A percentile compares a stretch with the other conserved stretches of the same genome.
These are phyloP conservation scores for Pterophyllum scalare DNA, from an alignment of 2,113 vertebrate species.

Conservation along the genomic window DNA sequence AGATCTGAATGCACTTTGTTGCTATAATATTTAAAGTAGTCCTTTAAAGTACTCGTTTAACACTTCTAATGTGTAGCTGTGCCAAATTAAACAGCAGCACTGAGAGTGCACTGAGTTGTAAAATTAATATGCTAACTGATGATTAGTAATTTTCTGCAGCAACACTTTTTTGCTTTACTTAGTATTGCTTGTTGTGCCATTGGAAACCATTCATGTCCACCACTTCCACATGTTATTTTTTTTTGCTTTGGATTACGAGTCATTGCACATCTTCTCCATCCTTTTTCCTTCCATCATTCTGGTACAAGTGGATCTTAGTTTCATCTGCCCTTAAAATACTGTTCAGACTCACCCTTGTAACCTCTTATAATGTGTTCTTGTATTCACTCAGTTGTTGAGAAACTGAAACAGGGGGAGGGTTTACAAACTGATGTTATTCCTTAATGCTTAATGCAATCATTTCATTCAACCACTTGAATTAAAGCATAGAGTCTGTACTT, in stretches of 20 bases:
- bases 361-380: neutral
- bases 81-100: neutral
- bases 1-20: neutral
- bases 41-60: too few species aligned
- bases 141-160: neutral
- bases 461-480: neutral
- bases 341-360: neutral
- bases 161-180: neutral
- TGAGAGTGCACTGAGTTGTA: neutral
- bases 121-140: neutral
- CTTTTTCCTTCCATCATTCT: neutral
- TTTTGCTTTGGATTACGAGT: neutral
- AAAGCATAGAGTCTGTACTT: neutral
- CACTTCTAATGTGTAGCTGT: neutral
- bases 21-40: neutral
- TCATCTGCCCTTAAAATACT: neutral
- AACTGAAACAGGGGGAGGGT: neutral
- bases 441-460: neutral
- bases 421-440: too few species aligned
- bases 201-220: fast-evolving
- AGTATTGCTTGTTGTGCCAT: fast-evolving
- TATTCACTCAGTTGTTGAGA: neutral
- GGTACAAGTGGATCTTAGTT: neutral
- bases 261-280: neutral
- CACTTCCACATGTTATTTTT: neutral